phyloP scores from a whole-genome alignment of 2,113 vertebrate genomes.

The Tychaedon coryphoeus region DNA sequence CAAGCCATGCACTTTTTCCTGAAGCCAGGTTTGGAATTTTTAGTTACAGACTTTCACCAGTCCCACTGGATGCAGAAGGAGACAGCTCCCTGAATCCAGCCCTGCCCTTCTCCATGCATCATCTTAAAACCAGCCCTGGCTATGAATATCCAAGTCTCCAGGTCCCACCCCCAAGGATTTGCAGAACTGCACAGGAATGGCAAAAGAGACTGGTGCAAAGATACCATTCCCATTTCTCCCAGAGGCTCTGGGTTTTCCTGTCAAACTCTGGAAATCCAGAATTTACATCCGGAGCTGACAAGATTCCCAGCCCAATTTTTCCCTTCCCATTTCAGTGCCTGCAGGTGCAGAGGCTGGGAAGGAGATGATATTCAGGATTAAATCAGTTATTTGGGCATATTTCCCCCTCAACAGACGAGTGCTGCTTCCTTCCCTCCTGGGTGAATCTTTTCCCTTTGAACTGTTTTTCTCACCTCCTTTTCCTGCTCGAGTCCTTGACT shows the following conservation, averaged over 20 bases:
- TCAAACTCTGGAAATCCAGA: neutral
- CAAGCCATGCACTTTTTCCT: neutral
- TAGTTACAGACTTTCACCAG: neutral
- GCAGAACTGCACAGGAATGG: neutral
- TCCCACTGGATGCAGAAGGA: neutral
- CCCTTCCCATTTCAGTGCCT: neutral
- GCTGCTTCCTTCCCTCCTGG: neutral
- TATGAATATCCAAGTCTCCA: neutral
- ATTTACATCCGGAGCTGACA: neutral
- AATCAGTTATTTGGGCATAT: neutral
- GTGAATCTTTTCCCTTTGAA: neutral
- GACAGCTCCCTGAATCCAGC: accelerated
- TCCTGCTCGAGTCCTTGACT: neutral
- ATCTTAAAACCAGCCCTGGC: neutral
- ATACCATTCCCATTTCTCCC: neutral
- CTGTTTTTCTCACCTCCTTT: neutral
- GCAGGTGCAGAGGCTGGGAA: neutral
- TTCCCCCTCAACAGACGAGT: accelerated
- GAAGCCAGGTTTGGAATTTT: neutral
- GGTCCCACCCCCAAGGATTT: neutral
- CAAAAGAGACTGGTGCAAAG: neutral
- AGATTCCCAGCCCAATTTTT: neutral
- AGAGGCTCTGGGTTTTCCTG: neutral
- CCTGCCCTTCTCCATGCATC: neutral
- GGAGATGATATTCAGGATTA: neutral